Base-by-base conservation (phyloP, 2,888 invertebrate species). In the Aethes cnicana region DNA sequence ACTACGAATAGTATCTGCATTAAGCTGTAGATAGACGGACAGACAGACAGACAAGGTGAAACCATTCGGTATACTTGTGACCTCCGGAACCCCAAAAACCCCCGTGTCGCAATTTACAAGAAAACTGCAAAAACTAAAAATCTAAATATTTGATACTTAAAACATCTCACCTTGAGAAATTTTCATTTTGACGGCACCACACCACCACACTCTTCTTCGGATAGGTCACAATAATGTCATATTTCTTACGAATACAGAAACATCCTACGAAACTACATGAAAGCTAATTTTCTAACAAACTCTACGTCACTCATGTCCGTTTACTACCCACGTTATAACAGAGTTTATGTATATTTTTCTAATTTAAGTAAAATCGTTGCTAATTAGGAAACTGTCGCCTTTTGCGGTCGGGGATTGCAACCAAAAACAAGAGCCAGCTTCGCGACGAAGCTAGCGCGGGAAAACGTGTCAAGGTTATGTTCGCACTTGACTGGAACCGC, bases 401-500 rank as follows among this genome's bases (percentile, higher is more conserved):
- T 75, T 78, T 78, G 74, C 73, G 74, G 74, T 70, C 7, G 70
- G 78, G 77, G 77, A 81, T 81, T 84, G 84, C 80, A 84, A 80
- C 73, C 69, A 74, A 82, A 82, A 83, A 81, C 81, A 83, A 85
- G 83, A 81, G 44, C 35, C 46, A 54, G 54, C 57, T 56, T 79
- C 77, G 75, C 72, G 72, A 72, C n/a, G 39, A 2, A 16, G 72
- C 74, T 68, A 81, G 74, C 84, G 87, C 84, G 86, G 85, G 83
- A 86, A 86, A 88, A 74, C 68, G 82, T 87, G 88, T 86, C 88
- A 89, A 89, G 88, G 88, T 85, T 84, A 81, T 69, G 64, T 77
- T 72, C 68, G 67, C 77, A 77, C 75, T 70, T 75, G 73, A 75
- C 77, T 72, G 73, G 69, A 68, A 75, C 70, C 76, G 76, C 77